A percentile compares a stretch with the other conserved stretches of the same genome.
phyloP scores from a whole-genome alignment of 2,888 invertebrate genomes.

The Drosophila peninsularis region DNA sequence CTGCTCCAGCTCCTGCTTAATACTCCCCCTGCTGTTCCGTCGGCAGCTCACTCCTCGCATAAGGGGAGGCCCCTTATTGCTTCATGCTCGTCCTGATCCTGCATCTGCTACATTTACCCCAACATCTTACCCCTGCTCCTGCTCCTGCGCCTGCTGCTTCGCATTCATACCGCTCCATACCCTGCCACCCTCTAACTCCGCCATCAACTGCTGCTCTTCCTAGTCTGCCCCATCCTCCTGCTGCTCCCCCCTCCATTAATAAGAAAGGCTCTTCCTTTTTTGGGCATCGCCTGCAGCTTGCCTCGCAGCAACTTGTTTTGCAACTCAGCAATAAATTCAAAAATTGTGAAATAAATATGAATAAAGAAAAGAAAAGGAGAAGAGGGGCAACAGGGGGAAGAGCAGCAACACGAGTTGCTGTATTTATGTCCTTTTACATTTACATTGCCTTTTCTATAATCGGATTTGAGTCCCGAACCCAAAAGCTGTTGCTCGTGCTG shows the following conservation, averaged over 20 bases:
- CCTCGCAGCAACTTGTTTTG: conserved; percentile 27
- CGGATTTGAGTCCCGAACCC: conserved; percentile 52
- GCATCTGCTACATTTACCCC: not conserved
- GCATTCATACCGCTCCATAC: no score
- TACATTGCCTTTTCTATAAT: conserved; percentile 53
- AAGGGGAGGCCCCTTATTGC: no score
- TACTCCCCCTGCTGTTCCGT: not conserved
- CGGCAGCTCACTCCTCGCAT: not conserved
- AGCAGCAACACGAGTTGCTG: conserved; percentile 15
- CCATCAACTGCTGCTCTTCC: no score
- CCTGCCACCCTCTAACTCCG: no score
- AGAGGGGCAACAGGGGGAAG: not conserved
- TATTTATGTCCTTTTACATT: conserved; percentile 45
- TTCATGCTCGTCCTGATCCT: not conserved
- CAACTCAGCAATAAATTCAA: conserved; percentile 63
- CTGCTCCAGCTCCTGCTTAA: not conserved
- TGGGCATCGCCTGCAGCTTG: conserved; percentile 14
- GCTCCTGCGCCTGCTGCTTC: not conserved
- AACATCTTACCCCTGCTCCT: not conserved
- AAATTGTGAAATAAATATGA: conserved; percentile 70
- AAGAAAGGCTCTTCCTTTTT: conserved; percentile 1
- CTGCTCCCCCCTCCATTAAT: not conserved
- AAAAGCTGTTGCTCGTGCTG: conserved; percentile 21
- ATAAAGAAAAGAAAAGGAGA: conserved; percentile 9
- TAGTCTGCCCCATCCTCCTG: not conserved